These are phyloP conservation scores for Ennomos quercinarius DNA, from an alignment of 2,888 invertebrate genomes.

Conservation along the genomic window DNA sequence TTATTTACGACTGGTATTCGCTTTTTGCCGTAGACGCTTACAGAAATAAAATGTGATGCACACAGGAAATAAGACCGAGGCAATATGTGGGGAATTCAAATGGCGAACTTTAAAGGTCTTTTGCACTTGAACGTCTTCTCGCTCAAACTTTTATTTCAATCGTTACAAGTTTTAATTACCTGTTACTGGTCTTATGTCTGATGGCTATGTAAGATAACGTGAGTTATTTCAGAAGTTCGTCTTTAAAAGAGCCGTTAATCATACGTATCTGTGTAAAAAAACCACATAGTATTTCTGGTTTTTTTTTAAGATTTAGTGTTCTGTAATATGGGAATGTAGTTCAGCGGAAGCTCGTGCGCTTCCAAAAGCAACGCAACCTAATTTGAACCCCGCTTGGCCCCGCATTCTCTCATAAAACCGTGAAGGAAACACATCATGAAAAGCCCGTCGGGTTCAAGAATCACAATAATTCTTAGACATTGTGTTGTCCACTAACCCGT, in stretches of 20 bases:
- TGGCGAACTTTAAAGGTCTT: conserved; percentile 14
- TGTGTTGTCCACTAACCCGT: too few relatives aligned
- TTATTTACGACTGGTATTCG: conserved; percentile 34
- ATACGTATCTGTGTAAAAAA: background rate
- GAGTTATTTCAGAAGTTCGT: conserved; percentile 22
- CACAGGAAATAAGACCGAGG: conserved; percentile 11
- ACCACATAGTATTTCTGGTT: too few relatives aligned
- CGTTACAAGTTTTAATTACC: conserved; percentile 25
- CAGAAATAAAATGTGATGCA: conserved; percentile 23
- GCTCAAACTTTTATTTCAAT: conserved; percentile 19
- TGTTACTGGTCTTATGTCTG: conserved; percentile 16
- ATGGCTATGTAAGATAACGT: conserved; percentile 14
- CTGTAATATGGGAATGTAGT: too few relatives aligned
- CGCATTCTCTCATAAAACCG: too few relatives aligned
- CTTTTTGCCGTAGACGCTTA: conserved; percentile 15
- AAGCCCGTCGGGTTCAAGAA: too few relatives aligned
- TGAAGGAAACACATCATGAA: too few relatives aligned
- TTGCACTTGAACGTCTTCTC: conserved; percentile 14
- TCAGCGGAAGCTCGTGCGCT: too few relatives aligned
- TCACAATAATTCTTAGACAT: too few relatives aligned
- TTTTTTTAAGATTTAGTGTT: too few relatives aligned
- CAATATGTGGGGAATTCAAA: conserved; percentile 14
- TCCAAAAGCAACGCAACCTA: too few relatives aligned
- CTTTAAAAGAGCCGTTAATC: conserved; percentile 13
- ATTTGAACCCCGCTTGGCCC: too few relatives aligned